A percentile compares a stretch with the other conserved stretches of the same genome.
Evolutionary conservation across 1,140 invertebrate species (phyloP).

Genomic region (Bombus vancouverensis): DNA sequence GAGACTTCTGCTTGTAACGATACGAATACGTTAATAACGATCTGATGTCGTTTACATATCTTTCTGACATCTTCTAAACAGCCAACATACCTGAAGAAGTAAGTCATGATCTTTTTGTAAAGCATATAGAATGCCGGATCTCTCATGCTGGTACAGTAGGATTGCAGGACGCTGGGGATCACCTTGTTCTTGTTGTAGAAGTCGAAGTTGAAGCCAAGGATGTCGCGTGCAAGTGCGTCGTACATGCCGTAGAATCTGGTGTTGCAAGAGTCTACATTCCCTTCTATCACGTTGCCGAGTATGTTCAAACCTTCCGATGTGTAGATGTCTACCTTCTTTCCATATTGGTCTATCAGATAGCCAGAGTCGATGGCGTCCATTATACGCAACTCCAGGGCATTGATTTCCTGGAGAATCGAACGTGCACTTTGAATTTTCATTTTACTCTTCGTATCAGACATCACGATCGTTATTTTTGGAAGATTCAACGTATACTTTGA

Average conservation of each 20-base stretch:
- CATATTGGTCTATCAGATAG: conserved; percentile 80
- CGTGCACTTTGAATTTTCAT: too few species aligned
- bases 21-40: too few species aligned
- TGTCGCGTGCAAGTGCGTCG: conserved; percentile 74
- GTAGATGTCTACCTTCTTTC: conserved; percentile 76
- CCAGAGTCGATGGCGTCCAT: conserved; percentile 86
- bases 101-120: conserved; percentile 80
- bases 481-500: too few species aligned
- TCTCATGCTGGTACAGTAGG: conserved; percentile 78
- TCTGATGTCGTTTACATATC: too few species aligned
- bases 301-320: conserved; percentile 82
- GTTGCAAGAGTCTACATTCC: conserved; percentile 86
- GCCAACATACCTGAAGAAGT: conserved; percentile 75
- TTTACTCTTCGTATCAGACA: too few species aligned
- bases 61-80: too few species aligned
- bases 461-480: too few species aligned
- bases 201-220: conserved; percentile 77
- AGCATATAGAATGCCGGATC: conserved; percentile 83
- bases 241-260: conserved; percentile 84
- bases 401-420: conserved; percentile 65
- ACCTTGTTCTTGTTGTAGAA: conserved; percentile 74
- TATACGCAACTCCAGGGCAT: conserved; percentile 75
- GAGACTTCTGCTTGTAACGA: too few species aligned
- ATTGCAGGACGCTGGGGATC: conserved; percentile 76
- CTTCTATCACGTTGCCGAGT: conserved; percentile 87